Evolutionary conservation across 2,797 vertebrate species (phyloP), one percentile per base, ranked within the genome.

Genomic region (Phataginus tricuspis): DNA sequence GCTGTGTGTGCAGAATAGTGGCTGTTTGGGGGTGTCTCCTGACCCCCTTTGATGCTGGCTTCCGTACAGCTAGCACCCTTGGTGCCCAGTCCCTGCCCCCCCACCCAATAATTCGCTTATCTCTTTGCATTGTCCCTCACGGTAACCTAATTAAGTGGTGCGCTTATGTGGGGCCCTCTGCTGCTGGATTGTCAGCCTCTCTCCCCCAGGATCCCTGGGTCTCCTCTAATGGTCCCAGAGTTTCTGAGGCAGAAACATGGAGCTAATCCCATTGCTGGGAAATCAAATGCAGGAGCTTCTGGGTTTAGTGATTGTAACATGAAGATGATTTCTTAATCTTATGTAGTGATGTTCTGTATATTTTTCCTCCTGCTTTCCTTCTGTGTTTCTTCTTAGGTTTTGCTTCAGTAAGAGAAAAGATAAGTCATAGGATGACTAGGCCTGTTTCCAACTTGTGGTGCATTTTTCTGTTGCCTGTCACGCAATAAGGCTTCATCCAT

Each of bases 141-240:
- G 77, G 80, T 75, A 92, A 4, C 69, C 82, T 93, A 74, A 97
- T 98, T 96, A 97, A 83, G 37, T 78, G n/a, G 59, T 87, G 39
- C 84, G 85, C 84, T 95, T 57, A 74, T 94, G 90, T 7, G 42
- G 31, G 90, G 57, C 97, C 98, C 98, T 98, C 97, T 98, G 97
- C 85, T 92, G 87, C 90, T 66, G 6, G 15, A 83, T 25, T 27
- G 68, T 75, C 31, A 75, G 25, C 83, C n/a, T 39, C 49, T 75
- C 66, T 96, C 95, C 86, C 21, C 72, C 69, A 91, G 94, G 84
- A 18, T 86, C 95, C 69, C 93, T 0, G 37, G 90, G 95, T 66
- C 25, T 85, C 21, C 14, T 64, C 61, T 96, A 86, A 90, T 75
- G 63, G 86, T 57, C 27, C 78, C 68, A 72, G 21, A 51, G 55